Evolutionary conservation across 2,797 vertebrate species (phyloP), one percentile per base, ranked within the genome.

Genomic region (Pantherophis alleghaniensis): DNA sequence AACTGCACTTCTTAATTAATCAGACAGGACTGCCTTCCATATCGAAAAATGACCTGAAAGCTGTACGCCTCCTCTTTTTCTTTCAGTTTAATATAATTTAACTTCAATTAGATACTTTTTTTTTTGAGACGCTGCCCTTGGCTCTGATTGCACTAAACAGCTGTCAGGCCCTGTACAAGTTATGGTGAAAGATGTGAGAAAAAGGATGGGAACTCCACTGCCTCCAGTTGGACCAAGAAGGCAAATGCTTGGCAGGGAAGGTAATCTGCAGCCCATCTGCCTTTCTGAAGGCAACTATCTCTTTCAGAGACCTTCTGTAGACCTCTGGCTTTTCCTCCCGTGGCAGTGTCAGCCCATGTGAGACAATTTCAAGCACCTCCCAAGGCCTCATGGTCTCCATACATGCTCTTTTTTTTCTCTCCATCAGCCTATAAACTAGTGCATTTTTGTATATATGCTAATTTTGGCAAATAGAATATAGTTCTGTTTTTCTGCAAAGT

Each of bases 381-480:
- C 3, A 22, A 79, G 37, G 3, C 74, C 37, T 10, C 37, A 83
- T 11, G 4, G 4, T 47, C 37, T 83, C 74, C 22, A 83, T 47
- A 47, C 1, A 2, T 22, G 9, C 37, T 47, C 20, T 24, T 11
- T 20, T 2, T 2, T 7, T 2, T 7, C n/a, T 14, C n/a, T 2
- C 14, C 2, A 32, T 37, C n/a, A 3, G n/a, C 1, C 69, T 79
- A 42, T 79, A 79, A 79, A 79, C 9, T 42, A 79, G 1, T 32
- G n/a, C 14, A 32, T 42, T 42, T 79, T 83, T 47, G 10, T 47
- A 5, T 12, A 6, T 12, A 12, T 24, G 10, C 10, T 83, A 47
- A 83, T 83, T 47, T 83, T 83, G 74, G 10, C 74, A 79, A 42
- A 22, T 22, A 83, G 20, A n/a, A 28, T 3, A 10, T 12, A 24